phyloP scores from a whole-genome alignment of 1,140 invertebrate species.

The Wasmannia auropunctata region DNA sequence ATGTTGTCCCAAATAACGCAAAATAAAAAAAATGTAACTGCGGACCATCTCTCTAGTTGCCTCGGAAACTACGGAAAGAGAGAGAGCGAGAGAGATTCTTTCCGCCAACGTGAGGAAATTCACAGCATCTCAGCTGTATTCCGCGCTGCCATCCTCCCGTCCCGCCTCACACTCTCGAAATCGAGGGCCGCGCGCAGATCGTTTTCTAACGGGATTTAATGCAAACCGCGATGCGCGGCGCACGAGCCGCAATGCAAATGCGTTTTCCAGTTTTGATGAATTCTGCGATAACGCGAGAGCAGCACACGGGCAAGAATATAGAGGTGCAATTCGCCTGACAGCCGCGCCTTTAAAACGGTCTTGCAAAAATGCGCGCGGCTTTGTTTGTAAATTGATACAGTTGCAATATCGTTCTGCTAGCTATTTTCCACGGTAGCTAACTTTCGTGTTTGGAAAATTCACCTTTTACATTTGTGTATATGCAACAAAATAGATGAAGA shows the following conservation, averaged over 20 bases:
- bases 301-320: background rate
- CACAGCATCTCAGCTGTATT: constrained; percentile 12
- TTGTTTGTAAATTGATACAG: constrained; percentile 40
- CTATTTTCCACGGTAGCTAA: constrained; percentile 6
- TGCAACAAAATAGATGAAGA: background rate
- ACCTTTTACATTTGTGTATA: background rate
- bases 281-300: constrained; percentile 52
- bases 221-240: constrained; percentile 60
- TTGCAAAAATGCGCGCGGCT: constrained; percentile 8
- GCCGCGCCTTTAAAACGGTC: constrained; percentile 1
- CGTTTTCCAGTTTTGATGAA: constrained; percentile 62
- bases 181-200: constrained; percentile 40
- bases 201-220: constrained; percentile 71
- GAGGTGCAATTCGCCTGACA: background rate
- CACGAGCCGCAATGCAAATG: constrained; percentile 11
- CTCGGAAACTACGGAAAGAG: background rate
- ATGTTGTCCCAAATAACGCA: constrained; percentile 22
- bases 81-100: background rate
- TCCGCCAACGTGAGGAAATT: constrained; percentile 19
- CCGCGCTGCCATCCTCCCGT: background rate
- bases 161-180: constrained; percentile 3
- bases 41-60: constrained; percentile 6
- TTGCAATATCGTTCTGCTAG: background rate
- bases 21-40: constrained; percentile 7
- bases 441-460: background rate